Evolutionary conservation across 1,140 invertebrate species (phyloP), one percentile per base, ranked within the genome.

Genomic region (Pseudomyrmex gracilis): DNA sequence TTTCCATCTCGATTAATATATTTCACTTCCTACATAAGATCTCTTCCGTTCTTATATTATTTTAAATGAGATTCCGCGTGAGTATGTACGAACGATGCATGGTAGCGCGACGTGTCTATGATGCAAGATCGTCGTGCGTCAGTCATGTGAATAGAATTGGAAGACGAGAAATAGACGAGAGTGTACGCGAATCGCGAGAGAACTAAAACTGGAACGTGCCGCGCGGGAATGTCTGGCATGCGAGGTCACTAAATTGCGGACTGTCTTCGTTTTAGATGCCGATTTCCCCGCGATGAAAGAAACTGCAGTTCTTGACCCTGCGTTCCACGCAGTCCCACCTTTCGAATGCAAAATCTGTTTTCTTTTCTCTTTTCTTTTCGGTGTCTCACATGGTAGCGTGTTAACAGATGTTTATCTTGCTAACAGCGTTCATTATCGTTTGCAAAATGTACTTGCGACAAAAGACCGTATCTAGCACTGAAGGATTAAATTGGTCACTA

Each of bases 181-280:
- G 64, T 58, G 73, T 84, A 83, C 61, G 34, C 61, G 78, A 78
- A 64, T 78, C 55, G 85, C 83, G 61, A 73, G 80, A 85, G 85
- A 82, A 90, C 74, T 83, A 85, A 89, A 90, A 86, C 85, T 89
- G 73, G 88, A 88, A 88, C 86, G 86, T 51, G 45, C 60, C 67
- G 83, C 73, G 74, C 63, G 55, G 55, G 66, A 85, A 87, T 71
- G 84, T 70, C 49, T 51, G 86, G 82, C 73, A 89, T 82, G 86
- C 83, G 80, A 87, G 63, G 82, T 63, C 80, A 76, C 84, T 82
- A 74, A 83, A 87, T 84, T 82, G 77, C 47, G 24, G 47, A 43
- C 57, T 43, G 78, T 84, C 67, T 22, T 71, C 4, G 63, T 13
- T n/a, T 34, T 63, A 53, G 55, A 82, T 73, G 71, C 20, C 43